Evolutionary conservation across 2,113 vertebrate species (phyloP).

Genomic region (Phylloscopus whistleri): DNA sequence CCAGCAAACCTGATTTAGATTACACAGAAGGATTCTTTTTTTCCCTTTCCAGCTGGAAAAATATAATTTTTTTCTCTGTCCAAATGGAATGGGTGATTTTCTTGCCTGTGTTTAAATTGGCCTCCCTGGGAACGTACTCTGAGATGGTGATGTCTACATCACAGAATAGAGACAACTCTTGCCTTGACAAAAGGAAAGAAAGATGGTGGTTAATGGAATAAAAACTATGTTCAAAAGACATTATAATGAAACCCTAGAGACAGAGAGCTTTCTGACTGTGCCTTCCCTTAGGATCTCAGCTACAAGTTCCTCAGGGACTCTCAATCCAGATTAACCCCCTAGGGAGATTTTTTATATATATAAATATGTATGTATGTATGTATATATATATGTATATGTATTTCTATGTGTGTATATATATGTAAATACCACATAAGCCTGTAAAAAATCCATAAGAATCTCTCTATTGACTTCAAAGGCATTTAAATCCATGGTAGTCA

Average conservation of each 20-base stretch:
- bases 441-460: neutral
- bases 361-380: too few relatives aligned
- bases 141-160: slow-evolving; percentile 16
- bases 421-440: neutral
- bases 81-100: neutral
- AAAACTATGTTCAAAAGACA: neutral
- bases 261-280: neutral
- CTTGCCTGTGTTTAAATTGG: slow-evolving; percentile 38
- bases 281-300: neutral
- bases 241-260: neutral
- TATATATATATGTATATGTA: neutral
- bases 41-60: neutral
- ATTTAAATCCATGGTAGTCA: slow-evolving; percentile 23
- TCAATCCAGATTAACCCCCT: neutral
- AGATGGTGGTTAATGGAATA: neutral
- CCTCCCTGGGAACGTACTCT: neutral
- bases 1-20: neutral
- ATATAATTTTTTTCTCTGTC: neutral
- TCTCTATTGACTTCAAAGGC: slow-evolving; percentile 32
- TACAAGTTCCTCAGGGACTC: neutral
- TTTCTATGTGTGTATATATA: neutral
- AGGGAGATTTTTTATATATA: neutral
- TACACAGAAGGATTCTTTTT: neutral
- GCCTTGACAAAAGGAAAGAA: neutral
- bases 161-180: neutral